Evolutionary conservation across 2,888 invertebrate genomes (phyloP), one percentile per base, ranked within the genome.

Genomic region (Emmelina monodactyla): DNA sequence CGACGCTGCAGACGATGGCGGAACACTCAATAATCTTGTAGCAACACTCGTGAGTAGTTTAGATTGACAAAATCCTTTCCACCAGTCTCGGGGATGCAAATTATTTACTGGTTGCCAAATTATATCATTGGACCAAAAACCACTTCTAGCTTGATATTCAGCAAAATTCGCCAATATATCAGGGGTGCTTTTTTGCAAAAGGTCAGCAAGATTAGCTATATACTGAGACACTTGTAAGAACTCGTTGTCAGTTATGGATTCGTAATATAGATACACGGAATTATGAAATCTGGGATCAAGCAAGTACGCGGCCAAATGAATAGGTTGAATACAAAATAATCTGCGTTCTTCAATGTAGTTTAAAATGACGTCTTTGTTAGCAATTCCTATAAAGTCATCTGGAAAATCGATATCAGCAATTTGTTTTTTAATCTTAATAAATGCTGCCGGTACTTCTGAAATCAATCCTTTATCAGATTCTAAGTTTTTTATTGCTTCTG

Each of bases 41-140:
- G 35, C 19, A 19, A 19, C 9, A 6, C 5, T 19, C 9, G 19
- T 6, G 9, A 19, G 19, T 6, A 9, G 5, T 33, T 37, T 33
- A 25, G 33, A 30, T 5, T 37, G 28, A 33, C 33, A 35, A 28
- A 37, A 37, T 30, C 35, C 34, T 30, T 35, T 37, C 40, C 40
- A 35, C 37, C 37, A 40, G 22, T 33, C 29, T 16, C 28, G 32
- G 19, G 37, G 34, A 19, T 31, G 31, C 19, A 39, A 25, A 22
- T 19, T 31, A 16, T 28, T 37, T 29, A 37, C 39, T 16, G 39
- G 37, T 34, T 28, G 29, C 37, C 30, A 39, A 31, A 39, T 39
- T 13, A 36, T 19, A 6, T 19, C 19, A 19, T 19, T 19, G 5
- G 19, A 5, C 19, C 19, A 19, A 19, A 19, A 36, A 34, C 28